Conservation (phyloP, 35 echinoderm and acorn worm species). For the Apostichopus parvimensis region DNA sequence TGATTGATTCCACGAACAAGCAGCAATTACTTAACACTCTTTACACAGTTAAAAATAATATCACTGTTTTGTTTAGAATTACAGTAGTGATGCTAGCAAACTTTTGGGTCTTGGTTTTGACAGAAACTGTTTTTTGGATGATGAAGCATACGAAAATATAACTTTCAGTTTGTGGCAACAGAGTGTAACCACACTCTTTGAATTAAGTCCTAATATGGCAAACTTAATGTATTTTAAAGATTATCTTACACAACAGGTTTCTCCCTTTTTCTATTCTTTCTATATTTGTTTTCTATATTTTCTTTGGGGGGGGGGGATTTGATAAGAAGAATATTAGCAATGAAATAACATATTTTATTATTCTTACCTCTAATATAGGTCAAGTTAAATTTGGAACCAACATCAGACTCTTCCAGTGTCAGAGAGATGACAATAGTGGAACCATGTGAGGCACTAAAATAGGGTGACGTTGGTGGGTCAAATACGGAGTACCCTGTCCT, state of each 20-base stretch:
- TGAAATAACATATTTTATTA: not conserved
- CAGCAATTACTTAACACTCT: no score
- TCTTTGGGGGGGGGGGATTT: no score
- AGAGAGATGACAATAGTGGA: conserved; percentile 1
- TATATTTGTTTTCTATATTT: no score
- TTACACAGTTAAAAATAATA: no score
- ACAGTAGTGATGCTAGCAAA: no score
- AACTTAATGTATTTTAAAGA: not conserved
- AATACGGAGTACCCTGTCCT: not conserved
- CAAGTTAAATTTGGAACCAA: not conserved
- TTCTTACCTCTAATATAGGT: conserved; percentile 4
- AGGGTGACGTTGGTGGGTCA: not conserved
- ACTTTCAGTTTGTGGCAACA: no score
- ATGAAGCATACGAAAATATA: no score
- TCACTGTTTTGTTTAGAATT: no score
- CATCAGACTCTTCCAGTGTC: not conserved
- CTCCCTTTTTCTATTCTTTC: not conserved
- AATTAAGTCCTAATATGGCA: not conserved
- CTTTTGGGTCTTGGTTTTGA: no score
- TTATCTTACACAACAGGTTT: not conserved
- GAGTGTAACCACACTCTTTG: not conserved
- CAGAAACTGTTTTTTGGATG: no score
- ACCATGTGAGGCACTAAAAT: not conserved
- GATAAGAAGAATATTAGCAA: no score
- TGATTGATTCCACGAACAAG: no score